These are phyloP conservation scores for Yponomeuta sedellus DNA, from an alignment of 2,888 invertebrate species.

Conservation along the genomic window DNA sequence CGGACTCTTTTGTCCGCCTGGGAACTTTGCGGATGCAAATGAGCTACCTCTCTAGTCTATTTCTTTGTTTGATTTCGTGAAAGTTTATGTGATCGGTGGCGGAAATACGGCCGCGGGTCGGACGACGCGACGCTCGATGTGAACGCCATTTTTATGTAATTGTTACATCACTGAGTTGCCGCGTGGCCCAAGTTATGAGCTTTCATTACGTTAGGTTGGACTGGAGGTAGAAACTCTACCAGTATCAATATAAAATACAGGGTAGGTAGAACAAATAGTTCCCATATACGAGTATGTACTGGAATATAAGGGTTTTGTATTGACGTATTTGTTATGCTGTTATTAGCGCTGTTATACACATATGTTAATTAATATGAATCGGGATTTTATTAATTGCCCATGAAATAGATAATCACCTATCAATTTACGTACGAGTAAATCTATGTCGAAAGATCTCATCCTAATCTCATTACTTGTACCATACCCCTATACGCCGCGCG, in stretches of 20 bases:
- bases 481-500: conserved; percentile 29
- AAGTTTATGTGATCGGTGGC: conserved; percentile 74
- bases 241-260: too few relatives aligned
- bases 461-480: conserved; percentile 31
- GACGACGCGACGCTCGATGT: conserved; percentile 46
- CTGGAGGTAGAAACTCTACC: background rate
- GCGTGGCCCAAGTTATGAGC: conserved; percentile 34
- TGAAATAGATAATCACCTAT: too few relatives aligned
- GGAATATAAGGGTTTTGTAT: too few relatives aligned
- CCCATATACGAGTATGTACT: too few relatives aligned
- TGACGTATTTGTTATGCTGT: too few relatives aligned
- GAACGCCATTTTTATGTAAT: conserved; percentile 76
- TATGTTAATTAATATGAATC: too few relatives aligned
- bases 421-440: too few relatives aligned
- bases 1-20: conserved; percentile 75
- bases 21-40: conserved; percentile 67
- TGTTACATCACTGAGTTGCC: conserved; percentile 64
- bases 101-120: conserved; percentile 66
- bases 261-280: too few relatives aligned
- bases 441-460: background rate
- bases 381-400: too few relatives aligned
- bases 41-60: conserved; percentile 61
- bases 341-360: too few relatives aligned
- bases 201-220: conserved; percentile 26
- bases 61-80: conserved; percentile 77